Conservation (phyloP, 2,888 invertebrate species). For the Rambutsinella grinnellia region DNA sequence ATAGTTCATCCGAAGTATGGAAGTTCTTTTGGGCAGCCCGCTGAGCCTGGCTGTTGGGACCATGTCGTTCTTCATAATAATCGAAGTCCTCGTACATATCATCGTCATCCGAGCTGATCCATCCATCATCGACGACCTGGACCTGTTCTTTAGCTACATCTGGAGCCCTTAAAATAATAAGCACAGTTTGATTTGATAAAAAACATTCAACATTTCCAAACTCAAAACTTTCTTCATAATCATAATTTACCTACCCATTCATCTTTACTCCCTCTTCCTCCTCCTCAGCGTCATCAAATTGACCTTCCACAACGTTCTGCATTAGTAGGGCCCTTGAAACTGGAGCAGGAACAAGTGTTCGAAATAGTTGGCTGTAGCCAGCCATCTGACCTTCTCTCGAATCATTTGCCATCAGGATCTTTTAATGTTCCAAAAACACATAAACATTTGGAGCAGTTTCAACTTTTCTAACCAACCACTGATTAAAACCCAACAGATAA, state of each 20-base stretch:
- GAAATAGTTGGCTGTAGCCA: slow-evolving; percentile 11
- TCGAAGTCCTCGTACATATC: slow-evolving; percentile 54
- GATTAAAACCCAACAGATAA: no score
- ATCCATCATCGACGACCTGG: background rate
- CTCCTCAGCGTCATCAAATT: slow-evolving; percentile 42
- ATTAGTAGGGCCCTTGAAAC: background rate
- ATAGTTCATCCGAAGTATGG: slow-evolving; percentile 85
- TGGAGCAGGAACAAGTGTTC: background rate
- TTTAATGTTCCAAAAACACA: no score
- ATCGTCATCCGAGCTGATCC: slow-evolving; percentile 17
- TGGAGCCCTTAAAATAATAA: background rate
- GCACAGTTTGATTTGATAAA: background rate
- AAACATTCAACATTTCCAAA: background rate
- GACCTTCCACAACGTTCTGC: slow-evolving; percentile 20
- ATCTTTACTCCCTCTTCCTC: slow-evolving; percentile 10
- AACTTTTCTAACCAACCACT: no score
- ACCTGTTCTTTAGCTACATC: background rate
- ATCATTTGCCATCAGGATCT: no score
- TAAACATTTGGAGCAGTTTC: no score
- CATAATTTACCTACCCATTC: background rate
- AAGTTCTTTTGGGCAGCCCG: slow-evolving; percentile 35
- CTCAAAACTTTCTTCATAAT: no score
- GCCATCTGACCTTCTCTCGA: background rate
- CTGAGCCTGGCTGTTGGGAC: slow-evolving; percentile 57
- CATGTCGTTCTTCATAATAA: slow-evolving; percentile 53